phyloP scores from a whole-genome alignment of 2,888 invertebrate genomes.

The Tineola bisselliella region DNA sequence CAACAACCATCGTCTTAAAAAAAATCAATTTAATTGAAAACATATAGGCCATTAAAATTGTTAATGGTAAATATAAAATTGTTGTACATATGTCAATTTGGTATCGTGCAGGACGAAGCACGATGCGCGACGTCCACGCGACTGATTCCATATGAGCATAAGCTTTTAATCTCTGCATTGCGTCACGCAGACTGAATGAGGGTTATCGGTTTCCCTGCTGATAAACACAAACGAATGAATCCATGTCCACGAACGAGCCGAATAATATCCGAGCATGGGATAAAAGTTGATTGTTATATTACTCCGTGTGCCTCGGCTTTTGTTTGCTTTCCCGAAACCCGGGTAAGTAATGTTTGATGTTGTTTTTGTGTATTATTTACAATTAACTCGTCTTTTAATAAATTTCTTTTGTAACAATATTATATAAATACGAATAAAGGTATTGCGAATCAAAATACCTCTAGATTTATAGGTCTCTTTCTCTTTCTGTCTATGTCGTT shows the following conservation, averaged over 20 bases:
- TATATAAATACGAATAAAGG: too few relatives aligned
- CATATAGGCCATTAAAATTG: too few relatives aligned
- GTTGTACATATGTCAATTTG: not conserved
- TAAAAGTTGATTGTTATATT: slow-evolving; percentile 41
- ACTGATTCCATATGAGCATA: slow-evolving; percentile 28
- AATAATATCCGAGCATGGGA: slow-evolving; percentile 42
- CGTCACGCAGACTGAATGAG: slow-evolving; percentile 60
- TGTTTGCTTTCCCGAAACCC: not conserved
- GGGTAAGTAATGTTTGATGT: slow-evolving; percentile 7
- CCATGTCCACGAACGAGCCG: slow-evolving; percentile 32
- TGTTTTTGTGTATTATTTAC: slow-evolving; percentile 2
- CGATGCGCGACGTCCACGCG: not conserved
- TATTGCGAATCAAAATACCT: too few relatives aligned
- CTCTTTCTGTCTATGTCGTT: not conserved
- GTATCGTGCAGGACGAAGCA: not conserved
- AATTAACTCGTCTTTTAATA: not conserved
- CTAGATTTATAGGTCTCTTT: not conserved
- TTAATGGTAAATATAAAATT: not conserved
- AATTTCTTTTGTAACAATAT: too few relatives aligned
- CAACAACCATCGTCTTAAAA: too few relatives aligned
- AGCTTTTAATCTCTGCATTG: slow-evolving; percentile 64
- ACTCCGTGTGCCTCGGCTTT: not conserved
- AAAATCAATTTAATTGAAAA: too few relatives aligned
- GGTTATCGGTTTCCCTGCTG: slow-evolving; percentile 58
- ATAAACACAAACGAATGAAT: slow-evolving; percentile 61